Percentiles rank a stretch among this genome's conserved stretches.
These are phyloP conservation scores for Nannoperca australis DNA, from an alignment of 2,797 vertebrate species.

Conservation along the genomic window DNA sequence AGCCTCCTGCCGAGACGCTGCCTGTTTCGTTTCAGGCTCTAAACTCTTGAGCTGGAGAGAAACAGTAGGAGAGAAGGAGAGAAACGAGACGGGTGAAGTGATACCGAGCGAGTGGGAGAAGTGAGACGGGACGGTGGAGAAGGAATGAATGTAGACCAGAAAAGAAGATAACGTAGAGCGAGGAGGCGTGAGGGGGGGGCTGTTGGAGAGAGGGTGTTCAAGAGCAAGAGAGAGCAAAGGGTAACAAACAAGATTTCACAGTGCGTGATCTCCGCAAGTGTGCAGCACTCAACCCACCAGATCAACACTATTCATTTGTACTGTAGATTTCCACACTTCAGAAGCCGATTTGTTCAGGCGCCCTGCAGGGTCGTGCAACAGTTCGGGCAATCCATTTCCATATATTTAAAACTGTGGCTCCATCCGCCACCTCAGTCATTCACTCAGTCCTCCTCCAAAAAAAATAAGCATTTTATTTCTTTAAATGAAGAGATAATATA, in stretches of 20 bases:
- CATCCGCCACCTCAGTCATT: not conserved
- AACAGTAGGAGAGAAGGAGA: not conserved
- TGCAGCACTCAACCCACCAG: conserved; percentile 54
- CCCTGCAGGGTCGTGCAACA: conserved; percentile 28
- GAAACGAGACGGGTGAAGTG: not conserved
- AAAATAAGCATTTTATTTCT: not conserved
- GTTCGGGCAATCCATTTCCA: conserved; percentile 33
- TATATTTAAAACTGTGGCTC: conserved; percentile 35
- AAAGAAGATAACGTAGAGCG: conserved; percentile 4
- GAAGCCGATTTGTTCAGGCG: conserved; percentile 62
- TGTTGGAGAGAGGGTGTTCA: conserved; percentile 19
- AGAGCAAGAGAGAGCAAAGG: conserved; percentile 48
- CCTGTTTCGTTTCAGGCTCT: conserved; percentile 51
- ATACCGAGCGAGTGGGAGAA: not conserved
- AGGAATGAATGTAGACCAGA: not conserved
- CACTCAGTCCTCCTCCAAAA: too few relatives aligned
- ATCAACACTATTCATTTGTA: conserved; percentile 67
- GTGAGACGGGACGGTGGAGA: not conserved
- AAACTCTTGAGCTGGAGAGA: conserved; percentile 21
- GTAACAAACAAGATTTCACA: conserved; percentile 72
- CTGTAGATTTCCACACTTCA: conserved; percentile 67
- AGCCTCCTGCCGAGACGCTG: conserved; percentile 53
- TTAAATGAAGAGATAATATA: not conserved
- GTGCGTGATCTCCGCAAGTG: conserved; percentile 44
- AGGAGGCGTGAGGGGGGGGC: conserved; percentile 3